These are phyloP conservation scores for Manis javanica DNA, from an alignment of 2,797 vertebrate species.

Conservation along the genomic window DNA sequence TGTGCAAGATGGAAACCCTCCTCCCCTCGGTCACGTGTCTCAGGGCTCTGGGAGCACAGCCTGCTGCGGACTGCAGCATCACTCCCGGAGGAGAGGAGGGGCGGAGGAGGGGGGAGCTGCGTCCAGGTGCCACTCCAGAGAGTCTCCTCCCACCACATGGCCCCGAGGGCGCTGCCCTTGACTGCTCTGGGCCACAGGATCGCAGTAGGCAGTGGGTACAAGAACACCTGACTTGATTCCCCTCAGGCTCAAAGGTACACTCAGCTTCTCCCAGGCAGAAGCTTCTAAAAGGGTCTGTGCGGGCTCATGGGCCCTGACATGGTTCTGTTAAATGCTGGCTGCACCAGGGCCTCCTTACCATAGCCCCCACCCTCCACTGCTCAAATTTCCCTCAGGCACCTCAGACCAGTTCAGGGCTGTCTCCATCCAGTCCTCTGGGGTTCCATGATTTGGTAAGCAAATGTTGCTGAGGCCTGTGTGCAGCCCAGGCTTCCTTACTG, in stretches of 20 bases:
- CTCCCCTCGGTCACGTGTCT: rapidly evolving
- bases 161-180: not conserved
- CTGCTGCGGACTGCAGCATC: not conserved
- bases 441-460: conserved; percentile 40
- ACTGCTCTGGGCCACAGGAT: not conserved
- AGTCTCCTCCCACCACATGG: rapidly evolving
- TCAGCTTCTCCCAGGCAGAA: not conserved
- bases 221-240: not conserved
- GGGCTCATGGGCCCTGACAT: not conserved
- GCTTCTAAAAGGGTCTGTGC: not conserved
- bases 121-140: rapidly evolving
- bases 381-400: not conserved
- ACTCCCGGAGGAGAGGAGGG: not conserved
- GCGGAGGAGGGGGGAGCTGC: not conserved
- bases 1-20: not conserved
- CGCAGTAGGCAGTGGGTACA: not conserved
- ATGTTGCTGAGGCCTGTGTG: not conserved
- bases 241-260: not conserved
- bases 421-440: not conserved
- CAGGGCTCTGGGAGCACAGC: not conserved
- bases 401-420: rapidly evolving
- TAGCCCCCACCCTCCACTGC: not conserved
- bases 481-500: not conserved
- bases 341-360: not conserved
- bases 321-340: not conserved